Conservation (phyloP, 2,797 vertebrate genomes). For the Aldrovandia affinis region DNA sequence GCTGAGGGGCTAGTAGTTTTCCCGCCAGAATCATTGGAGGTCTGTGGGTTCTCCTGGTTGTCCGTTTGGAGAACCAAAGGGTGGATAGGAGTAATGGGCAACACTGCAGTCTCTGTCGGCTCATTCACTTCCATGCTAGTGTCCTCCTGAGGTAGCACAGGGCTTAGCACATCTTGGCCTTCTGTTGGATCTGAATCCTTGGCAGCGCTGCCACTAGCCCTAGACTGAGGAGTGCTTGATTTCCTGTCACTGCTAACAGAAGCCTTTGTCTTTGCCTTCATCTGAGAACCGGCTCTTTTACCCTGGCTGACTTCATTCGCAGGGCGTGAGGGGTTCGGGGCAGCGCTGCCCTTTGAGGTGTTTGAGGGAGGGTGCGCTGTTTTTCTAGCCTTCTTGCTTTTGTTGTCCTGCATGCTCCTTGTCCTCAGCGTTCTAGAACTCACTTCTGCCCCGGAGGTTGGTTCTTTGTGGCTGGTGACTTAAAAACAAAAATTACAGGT, state of each 20-base stretch:
- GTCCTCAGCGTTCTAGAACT: conserved; percentile 37
- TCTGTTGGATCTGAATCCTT: conserved; percentile 19
- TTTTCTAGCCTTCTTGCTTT: conserved; percentile 67
- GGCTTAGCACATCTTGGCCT: conserved; percentile 38
- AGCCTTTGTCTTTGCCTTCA: conserved; percentile 59
- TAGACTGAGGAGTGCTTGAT: conserved; percentile 12
- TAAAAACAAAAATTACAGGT: not conserved
- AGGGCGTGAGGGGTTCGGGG: conserved; percentile 15
- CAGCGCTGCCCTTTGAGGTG: conserved; percentile 45
- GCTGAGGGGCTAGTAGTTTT: conserved; percentile 11
- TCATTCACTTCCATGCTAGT: conserved; percentile 67
- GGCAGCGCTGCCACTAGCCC: conserved; percentile 10
- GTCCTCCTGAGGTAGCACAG: conserved; percentile 37
- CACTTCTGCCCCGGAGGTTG: conserved; percentile 42
- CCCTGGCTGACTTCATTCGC: conserved; percentile 12
- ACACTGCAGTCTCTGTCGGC: conserved; percentile 45
- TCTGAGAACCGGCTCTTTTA: conserved; percentile 40
- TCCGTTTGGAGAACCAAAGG: conserved; percentile 20
- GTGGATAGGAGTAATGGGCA: not conserved
- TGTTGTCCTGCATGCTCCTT: conserved; percentile 56
- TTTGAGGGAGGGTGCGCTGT: conserved; percentile 37
- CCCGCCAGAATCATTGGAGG: conserved; percentile 29
- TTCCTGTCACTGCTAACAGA: conserved; percentile 49
- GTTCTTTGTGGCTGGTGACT: conserved; percentile 43
- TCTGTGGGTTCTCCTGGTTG: conserved; percentile 37